Base-by-base conservation (phyloP, 2,113 vertebrate genomes). In the Tetrax tetrax region DNA sequence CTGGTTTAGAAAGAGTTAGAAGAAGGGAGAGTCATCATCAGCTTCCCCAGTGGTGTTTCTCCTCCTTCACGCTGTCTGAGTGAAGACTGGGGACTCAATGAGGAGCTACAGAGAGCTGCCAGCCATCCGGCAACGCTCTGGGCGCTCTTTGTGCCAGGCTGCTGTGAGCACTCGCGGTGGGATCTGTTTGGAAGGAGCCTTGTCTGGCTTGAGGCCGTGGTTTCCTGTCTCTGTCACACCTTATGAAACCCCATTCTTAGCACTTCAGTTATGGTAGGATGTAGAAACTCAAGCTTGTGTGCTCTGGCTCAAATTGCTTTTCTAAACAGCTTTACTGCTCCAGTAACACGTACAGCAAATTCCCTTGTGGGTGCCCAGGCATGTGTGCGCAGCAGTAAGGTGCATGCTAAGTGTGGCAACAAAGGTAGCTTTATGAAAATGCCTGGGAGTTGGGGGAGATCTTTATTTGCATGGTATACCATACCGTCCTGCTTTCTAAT, bases 401-500 rank as follows among this genome's bases (percentile, higher is more conserved):
- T 93, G 56, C 35, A 33, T 75, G 60, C 81, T 87, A 76, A 90
- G 76, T 75, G 20, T 63, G 29, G 12, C 61, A 96, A 90, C 94
- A 96, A 89, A 95, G 83, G 54, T 54, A 38, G 57, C 65, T 87
- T 81, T 93, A 83, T 95, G 95, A 89, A 90, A 65, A 84, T 91
- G 56, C 51, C 80, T 92, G 89, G 64, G 71, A 84, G 33, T 33
- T 9, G 59, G 41, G 90, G 33, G 20, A 54, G 63, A 87, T 83
- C 70, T 65, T 93, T 87, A 83, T 88, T 93, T 94, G 31, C 85
- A 51, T 45, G n/a, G 45, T 79, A 45, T 59, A 47, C 57, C 57
- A 66, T 87, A 54, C 19, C 22, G 19, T 95, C 20, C 56, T 21
- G 77, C 87, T 97, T 97, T 95, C 86, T 97, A 95, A 95, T 94